These are phyloP conservation scores for Panthera uncia DNA, from an alignment of 2,113 vertebrate genomes.

Conservation along the genomic window DNA sequence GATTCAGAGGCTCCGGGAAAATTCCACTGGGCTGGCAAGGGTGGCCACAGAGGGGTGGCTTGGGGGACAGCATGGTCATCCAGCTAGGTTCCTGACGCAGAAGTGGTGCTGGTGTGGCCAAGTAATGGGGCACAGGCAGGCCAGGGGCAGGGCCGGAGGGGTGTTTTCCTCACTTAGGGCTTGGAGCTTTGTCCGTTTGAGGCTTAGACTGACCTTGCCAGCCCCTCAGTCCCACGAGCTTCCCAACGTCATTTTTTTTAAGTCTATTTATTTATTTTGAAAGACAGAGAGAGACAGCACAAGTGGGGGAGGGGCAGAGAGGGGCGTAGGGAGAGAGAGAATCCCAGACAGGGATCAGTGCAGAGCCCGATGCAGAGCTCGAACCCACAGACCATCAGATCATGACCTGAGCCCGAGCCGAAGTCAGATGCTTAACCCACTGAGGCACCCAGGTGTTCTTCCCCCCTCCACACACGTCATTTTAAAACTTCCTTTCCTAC, in stretches of 20 bases:
- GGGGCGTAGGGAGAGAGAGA: no score
- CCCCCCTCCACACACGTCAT: neutral
- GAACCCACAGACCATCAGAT: no score
- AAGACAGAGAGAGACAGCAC: no score
- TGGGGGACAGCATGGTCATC: neutral
- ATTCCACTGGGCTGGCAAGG: neutral
- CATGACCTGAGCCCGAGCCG: no score
- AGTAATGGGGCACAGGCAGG: neutral
- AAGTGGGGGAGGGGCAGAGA: no score
- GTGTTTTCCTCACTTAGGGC: neutral
- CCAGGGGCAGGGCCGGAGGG: neutral
- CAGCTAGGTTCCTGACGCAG: neutral
- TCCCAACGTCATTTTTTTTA: neutral
- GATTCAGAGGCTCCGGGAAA: neutral
- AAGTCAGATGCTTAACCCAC: no score
- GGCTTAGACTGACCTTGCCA: neutral
- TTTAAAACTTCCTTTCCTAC: neutral
- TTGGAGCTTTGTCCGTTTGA: neutral
- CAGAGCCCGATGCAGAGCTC: no score
- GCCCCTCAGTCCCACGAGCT: neutral
- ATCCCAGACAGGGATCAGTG: no score
- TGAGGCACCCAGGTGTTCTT: no score
- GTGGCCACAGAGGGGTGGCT: neutral
- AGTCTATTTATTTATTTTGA: no score
- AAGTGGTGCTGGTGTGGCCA: rapidly evolving